These are phyloP conservation scores for Molossus alvarezi DNA, from an alignment of 2,797 vertebrate species.

Conservation along the genomic window DNA sequence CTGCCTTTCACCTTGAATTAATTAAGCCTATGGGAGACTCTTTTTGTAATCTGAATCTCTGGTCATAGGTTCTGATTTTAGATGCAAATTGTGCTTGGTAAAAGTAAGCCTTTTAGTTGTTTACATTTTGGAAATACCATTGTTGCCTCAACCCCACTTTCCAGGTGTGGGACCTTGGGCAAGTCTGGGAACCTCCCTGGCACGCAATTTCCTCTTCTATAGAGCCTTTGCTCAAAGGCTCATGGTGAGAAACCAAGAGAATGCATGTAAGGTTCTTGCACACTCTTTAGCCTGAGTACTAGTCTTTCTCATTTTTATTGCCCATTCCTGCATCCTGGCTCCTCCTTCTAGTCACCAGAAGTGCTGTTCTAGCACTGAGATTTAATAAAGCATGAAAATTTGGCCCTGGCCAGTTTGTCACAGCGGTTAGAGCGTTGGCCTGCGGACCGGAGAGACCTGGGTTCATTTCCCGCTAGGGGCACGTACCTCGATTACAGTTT, in stretches of 20 bases:
- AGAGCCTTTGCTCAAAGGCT: neutral
- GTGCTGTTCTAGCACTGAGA: neutral
- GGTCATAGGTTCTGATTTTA: neutral
- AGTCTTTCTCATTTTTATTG: neutral
- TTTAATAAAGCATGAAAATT: neutral
- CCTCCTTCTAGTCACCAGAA: neutral
- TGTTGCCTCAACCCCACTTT: neutral
- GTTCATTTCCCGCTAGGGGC: too few species aligned
- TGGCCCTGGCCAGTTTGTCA: too few species aligned
- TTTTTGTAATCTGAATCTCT: neutral
- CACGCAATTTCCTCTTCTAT: neutral
- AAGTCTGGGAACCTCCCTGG: neutral
- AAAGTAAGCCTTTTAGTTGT: neutral
- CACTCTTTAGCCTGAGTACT: neutral
- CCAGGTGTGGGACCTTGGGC: neutral
- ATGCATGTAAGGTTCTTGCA: neutral
- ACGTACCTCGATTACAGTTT: too few species aligned
- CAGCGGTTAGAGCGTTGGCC: too few species aligned
- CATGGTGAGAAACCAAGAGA: neutral
- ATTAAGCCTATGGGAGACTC: neutral
- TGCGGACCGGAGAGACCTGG: too few species aligned
- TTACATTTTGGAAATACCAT: neutral
- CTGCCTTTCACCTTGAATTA: neutral
- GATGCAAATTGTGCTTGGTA: neutral
- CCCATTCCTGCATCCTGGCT: neutral